These are phyloP conservation scores for Tiliacea citrago DNA, from an alignment of 2,888 invertebrate genomes.

Conservation along the genomic window DNA sequence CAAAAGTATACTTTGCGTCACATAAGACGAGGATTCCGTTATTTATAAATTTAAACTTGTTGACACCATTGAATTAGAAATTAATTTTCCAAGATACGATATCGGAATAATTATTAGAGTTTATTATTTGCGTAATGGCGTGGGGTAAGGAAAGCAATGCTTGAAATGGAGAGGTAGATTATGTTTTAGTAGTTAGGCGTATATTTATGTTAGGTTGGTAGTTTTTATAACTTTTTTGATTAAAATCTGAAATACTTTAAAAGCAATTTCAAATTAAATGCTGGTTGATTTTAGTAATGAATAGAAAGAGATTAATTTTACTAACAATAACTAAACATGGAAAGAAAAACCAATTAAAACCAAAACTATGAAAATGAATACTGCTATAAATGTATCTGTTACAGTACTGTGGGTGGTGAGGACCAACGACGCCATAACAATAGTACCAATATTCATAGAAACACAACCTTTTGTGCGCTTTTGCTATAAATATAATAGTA, in stretches of 20 bases:
- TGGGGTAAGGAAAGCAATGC: slow-evolving; percentile 27
- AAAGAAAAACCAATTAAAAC: not conserved
- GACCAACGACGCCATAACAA: slow-evolving; percentile 35
- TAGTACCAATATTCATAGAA: slow-evolving; percentile 60
- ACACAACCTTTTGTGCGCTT: slow-evolving; percentile 53
- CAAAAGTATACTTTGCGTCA: not conserved
- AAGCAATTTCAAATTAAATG: slow-evolving; percentile 4
- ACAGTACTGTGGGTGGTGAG: slow-evolving; percentile 32
- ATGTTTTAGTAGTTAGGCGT: slow-evolving; percentile 15
- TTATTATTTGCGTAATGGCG: slow-evolving; percentile 25
- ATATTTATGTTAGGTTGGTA: not conserved
- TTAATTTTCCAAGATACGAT: slow-evolving; percentile 29
- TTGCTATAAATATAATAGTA: slow-evolving; percentile 62
- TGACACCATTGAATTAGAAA: slow-evolving; percentile 21
- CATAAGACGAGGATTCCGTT: not conserved
- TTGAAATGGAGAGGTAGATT: slow-evolving; percentile 15
- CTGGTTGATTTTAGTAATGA: not conserved
- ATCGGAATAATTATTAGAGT: slow-evolving; percentile 25
- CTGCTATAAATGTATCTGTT: slow-evolving; percentile 33
- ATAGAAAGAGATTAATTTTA: slow-evolving; percentile 1
- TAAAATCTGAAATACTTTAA: slow-evolving; percentile 22
- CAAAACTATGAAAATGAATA: slow-evolving; percentile 24
- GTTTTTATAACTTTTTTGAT: slow-evolving; percentile 36
- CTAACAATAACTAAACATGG: not conserved
- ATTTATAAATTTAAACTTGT: slow-evolving; percentile 32